Conservation (phyloP, 2,888 invertebrate species). For the Drosophila prostipennis region DNA sequence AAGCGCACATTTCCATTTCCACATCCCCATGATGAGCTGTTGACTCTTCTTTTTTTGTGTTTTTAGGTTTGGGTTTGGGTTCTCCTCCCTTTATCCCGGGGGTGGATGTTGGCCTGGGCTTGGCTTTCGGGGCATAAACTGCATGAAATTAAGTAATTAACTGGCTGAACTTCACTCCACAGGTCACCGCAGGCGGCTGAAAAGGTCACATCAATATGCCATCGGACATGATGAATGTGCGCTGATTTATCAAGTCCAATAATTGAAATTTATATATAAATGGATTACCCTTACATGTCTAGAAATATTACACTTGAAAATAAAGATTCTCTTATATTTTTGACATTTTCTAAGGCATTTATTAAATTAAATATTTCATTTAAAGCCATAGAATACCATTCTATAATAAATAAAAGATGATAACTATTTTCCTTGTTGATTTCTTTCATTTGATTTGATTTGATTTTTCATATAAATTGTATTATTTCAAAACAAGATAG, state of each 20-base stretch:
- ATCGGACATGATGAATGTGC: slow-evolving; percentile 55
- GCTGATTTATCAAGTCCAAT: slow-evolving; percentile 52
- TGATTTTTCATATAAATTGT: no score
- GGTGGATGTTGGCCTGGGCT: slow-evolving; percentile 51
- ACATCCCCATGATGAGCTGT: slow-evolving; percentile 12
- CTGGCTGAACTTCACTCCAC: slow-evolving; percentile 64
- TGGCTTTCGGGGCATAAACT: slow-evolving; percentile 69
- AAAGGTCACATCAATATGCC: slow-evolving; percentile 25
- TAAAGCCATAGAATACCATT: no score
- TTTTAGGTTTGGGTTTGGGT: neutral
- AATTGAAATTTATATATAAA: neutral
- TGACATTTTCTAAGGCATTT: no score
- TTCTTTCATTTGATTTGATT: no score
- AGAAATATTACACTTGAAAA: no score
- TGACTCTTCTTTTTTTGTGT: slow-evolving; percentile 10
- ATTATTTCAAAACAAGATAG: no score
- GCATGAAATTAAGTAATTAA: slow-evolving; percentile 83
- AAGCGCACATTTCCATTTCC: slow-evolving; percentile 9
- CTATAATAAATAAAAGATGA: no score
- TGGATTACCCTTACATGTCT: no score
- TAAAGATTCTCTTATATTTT: no score
- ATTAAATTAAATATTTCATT: no score
- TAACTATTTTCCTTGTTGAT: no score
- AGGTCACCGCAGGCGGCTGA: slow-evolving; percentile 10
- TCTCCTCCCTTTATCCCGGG: slow-evolving; percentile 12